These are phyloP conservation scores for Sinonovacula constricta DNA, from an alignment of 1,140 invertebrate genomes.

Conservation along the genomic window DNA sequence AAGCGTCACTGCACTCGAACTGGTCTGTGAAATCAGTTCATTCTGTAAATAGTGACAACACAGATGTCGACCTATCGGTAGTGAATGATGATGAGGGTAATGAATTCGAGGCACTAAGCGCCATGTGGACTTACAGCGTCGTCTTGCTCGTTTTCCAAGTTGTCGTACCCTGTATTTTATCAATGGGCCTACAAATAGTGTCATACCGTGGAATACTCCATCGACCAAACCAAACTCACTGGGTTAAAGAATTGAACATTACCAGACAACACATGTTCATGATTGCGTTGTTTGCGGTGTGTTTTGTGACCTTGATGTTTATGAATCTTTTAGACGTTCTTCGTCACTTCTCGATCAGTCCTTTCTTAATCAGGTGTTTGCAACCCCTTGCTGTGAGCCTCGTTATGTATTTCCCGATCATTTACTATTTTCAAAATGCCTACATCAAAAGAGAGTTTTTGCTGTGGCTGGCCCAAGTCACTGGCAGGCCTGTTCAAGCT, in stretches of 20 bases:
- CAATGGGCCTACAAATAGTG: constrained; percentile 7
- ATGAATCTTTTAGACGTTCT: background rate
- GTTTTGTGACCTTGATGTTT: constrained; percentile 13
- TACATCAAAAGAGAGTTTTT: constrained; percentile 26
- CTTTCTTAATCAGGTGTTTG: constrained; percentile 10
- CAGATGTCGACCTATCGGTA: too few species aligned
- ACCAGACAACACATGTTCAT: constrained; percentile 21
- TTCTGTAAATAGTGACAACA: too few species aligned
- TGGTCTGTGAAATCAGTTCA: background rate
- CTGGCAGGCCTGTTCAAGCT: too few species aligned
- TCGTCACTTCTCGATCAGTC: background rate
- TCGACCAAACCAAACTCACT: constrained; percentile 31
- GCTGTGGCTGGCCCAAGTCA: background rate
- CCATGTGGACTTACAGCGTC: constrained; percentile 7
- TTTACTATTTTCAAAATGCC: constrained; percentile 17
- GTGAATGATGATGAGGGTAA: too few species aligned
- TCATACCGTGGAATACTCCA: constrained; percentile 2
- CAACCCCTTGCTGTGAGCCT: constrained; percentile 3
- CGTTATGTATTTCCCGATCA: constrained; percentile 28
- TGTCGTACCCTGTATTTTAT: background rate
- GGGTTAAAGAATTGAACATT: constrained; percentile 33
- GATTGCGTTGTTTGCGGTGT: background rate
- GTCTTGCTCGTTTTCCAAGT: constrained; percentile 10
- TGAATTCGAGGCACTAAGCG: too few species aligned
- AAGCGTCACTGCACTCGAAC: background rate